phyloP scores from a whole-genome alignment of 2,888 invertebrate genomes.

The Ophraella communa region DNA sequence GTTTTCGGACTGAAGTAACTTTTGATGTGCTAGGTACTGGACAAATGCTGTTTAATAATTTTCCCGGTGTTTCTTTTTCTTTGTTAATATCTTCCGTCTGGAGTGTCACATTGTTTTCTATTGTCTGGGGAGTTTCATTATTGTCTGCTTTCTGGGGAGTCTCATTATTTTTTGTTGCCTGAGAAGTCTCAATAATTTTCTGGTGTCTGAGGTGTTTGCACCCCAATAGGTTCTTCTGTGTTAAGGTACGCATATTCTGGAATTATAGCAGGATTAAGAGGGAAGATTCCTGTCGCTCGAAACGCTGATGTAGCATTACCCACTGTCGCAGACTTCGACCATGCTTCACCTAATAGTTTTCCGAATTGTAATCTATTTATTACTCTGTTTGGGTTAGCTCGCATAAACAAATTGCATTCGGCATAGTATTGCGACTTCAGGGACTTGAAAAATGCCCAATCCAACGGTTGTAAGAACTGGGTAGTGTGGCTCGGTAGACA shows the following conservation, averaged over 20 bases:
- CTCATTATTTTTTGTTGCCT: not conserved
- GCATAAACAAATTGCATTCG: conserved; percentile 13
- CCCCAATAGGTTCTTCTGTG: not conserved
- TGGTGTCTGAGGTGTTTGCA: no score
- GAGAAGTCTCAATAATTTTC: not conserved
- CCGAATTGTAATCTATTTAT: conserved; percentile 25
- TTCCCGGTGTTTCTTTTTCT: not conserved
- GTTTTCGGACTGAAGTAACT: not conserved
- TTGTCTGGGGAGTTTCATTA: not conserved
- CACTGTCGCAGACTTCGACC: conserved; percentile 37
- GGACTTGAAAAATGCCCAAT: conserved; percentile 44
- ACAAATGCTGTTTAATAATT: not conserved
- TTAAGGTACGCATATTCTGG: conserved; percentile 31
- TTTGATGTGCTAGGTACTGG: not conserved
- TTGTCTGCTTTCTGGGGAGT: not conserved
- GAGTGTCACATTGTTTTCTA: not conserved
- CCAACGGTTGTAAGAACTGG: conserved; percentile 46
- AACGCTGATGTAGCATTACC: no score
- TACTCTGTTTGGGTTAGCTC: conserved; percentile 11
- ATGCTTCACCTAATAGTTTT: conserved; percentile 4
- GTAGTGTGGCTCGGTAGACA: conserved; percentile 45
- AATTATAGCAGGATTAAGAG: conserved; percentile 39
- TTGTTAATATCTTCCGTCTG: not conserved
- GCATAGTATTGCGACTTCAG: conserved; percentile 42
- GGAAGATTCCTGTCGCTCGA: conserved; percentile 37